phyloP scores from a whole-genome alignment of 1,140 invertebrate species.

The Agraylea sexmaculata region DNA sequence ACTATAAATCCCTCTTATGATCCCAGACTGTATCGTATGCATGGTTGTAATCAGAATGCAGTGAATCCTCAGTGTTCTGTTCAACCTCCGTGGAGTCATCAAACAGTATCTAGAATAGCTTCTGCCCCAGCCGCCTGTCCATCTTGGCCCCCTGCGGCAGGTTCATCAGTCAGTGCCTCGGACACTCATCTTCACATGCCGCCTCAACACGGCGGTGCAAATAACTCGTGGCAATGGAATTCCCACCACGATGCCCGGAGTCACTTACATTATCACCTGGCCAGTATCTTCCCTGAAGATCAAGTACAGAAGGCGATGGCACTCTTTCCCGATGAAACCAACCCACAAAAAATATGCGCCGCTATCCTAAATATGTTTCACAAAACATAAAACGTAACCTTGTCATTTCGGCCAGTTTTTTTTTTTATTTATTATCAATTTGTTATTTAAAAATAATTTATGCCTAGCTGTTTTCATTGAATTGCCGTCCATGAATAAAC shows the following conservation, averaged over 20 bases:
- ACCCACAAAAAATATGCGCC: constrained; percentile 79
- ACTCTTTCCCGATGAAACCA: constrained; percentile 73
- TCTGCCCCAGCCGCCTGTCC: constrained; percentile 60
- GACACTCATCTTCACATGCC: constrained; percentile 53
- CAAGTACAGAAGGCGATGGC: constrained; percentile 77
- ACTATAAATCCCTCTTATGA: constrained; percentile 70
- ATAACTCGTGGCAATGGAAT: constrained; percentile 29
- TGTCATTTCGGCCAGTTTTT: constrained; percentile 13
- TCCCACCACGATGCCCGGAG: constrained; percentile 55
- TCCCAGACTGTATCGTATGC: constrained; percentile 47
- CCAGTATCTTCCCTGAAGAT: constrained; percentile 77
- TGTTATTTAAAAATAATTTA: no score
- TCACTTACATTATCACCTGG: constrained; percentile 71
- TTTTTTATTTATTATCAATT: no score
- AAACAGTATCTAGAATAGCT: constrained; percentile 47
- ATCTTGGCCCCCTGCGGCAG: constrained; percentile 33
- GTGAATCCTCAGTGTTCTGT: constrained; percentile 17
- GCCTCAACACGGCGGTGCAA: constrained; percentile 22
- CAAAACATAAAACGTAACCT: constrained; percentile 10
- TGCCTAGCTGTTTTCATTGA: no score
- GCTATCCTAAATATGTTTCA: constrained; percentile 67
- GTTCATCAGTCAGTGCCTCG: constrained; percentile 37
- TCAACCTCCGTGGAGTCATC: constrained; percentile 23
- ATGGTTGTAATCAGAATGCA: constrained; percentile 21
- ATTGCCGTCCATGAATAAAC: no score